Percentiles rank a stretch among this genome's conserved stretches.
Evolutionary conservation across 2,113 vertebrate species (phyloP).

Genomic region (Trichechus manatus): DNA sequence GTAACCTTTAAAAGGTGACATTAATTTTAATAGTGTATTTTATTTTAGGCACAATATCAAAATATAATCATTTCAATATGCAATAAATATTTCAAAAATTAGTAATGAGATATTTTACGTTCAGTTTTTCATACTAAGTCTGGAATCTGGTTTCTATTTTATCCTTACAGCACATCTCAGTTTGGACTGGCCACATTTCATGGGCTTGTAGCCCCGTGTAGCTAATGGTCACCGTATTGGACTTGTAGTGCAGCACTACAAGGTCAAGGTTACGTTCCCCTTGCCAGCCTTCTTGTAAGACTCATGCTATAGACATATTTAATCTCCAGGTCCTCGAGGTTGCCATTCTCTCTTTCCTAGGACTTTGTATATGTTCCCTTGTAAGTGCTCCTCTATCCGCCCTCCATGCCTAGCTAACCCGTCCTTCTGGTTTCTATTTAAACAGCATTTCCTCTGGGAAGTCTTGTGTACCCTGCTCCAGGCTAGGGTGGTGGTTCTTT

Average conservation of each 20-base stretch:
- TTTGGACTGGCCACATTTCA: neutral
- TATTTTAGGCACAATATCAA: slow-evolving; percentile 19
- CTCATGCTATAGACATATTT: neutral
- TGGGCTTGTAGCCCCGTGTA: neutral
- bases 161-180: neutral
- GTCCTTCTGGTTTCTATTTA: neutral
- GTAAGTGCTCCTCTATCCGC: neutral
- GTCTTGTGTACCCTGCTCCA: neutral
- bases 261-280: neutral
- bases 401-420: neutral
- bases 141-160: neutral
- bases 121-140: neutral
- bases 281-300: slow-evolving; percentile 3
- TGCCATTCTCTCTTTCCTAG: neutral
- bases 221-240: neutral
- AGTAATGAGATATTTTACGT: neutral
- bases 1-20: neutral
- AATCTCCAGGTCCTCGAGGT: neutral
- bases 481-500: neutral
- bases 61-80: neutral
- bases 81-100: neutral
- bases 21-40: neutral
- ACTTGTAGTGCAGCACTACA: neutral
- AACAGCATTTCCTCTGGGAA: neutral
- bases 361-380: neutral